Evolutionary conservation across 2,113 vertebrate genomes (phyloP), one percentile per base, ranked within the genome.

Genomic region (Malurus cyaneus): DNA sequence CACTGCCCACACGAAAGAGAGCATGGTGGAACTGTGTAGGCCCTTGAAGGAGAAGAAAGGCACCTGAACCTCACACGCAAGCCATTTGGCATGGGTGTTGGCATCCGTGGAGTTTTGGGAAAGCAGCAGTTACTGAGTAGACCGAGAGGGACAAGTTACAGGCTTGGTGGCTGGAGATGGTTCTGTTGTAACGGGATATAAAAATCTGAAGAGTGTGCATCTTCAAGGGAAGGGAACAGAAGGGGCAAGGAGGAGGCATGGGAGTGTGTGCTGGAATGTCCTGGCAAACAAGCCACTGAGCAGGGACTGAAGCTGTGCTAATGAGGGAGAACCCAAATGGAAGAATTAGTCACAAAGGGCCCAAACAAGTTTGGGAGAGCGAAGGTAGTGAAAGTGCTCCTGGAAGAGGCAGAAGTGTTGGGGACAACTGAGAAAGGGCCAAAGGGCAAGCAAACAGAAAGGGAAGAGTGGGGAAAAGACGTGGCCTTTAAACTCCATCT

Each of bases 51-150:
- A 77, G 61, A 89, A 88, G 57, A 93, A 86, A 47, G 42, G 18
- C 0, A 1, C 60, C 83, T 80, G 47, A 88, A 54, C 28, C 14
- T 85, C 32, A 80, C 5, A 20, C 0, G 0, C 0, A 0, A 83
- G 62, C 12, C 8, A 8, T 77, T 86, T 86, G 64, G 57, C 25
- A 46, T 56, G 77, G 36, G 32, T 66, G 46, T 86, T 95, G 56
- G 23, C 36, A 65, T 88, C 26, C 47, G 80, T 65, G 52, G 89
- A 25, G 44, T 95, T 94, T 86, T 70, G 67, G 46, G 41, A 86
- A n/a, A 77, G 50, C 25, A 57, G 62, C 34, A n/a, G 50, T 61
- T n/a, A 18, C n/a, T 77, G 57, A 88, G 36, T 7, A 60, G 67
- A 56, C 2, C 12, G 50, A 72, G 34, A 3, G 18, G 36, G 54